phyloP scores from a whole-genome alignment of 2,888 invertebrate genomes.

The Protophormia terraenovae region DNA sequence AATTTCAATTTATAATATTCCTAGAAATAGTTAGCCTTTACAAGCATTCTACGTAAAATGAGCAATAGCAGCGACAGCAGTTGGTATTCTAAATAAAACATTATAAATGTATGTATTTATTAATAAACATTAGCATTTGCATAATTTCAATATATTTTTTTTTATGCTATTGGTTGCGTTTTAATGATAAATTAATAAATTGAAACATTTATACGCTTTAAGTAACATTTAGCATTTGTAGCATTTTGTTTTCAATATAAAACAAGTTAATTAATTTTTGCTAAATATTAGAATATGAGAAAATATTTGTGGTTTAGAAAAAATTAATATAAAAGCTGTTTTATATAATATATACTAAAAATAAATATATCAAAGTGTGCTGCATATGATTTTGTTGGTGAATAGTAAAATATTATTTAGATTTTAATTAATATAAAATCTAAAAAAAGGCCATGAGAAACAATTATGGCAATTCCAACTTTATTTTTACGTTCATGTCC shows the following conservation, averaged over 20 bases:
- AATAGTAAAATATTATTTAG: too few species aligned
- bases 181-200: constrained; percentile 35
- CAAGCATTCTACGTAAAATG: not conserved
- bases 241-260: not conserved
- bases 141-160: not conserved
- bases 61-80: not conserved
- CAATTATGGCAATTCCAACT: too few species aligned
- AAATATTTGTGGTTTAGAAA: not conserved
- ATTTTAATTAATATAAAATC: too few species aligned
- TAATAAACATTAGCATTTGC: constrained; percentile 31
- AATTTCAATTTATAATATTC: too few species aligned
- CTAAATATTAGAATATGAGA: not conserved
- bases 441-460: too few species aligned
- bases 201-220: constrained; percentile 1
- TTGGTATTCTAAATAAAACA: not conserved
- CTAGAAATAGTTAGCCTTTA: too few species aligned
- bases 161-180: not conserved
- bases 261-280: constrained; percentile 46
- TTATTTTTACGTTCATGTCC: too few species aligned
- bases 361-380: too few species aligned
- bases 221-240: not conserved
- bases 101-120: constrained; percentile 1
- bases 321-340: not conserved
- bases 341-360: too few species aligned
- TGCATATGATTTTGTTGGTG: too few species aligned